These are phyloP conservation scores for Parnassius apollo DNA, from an alignment of 2,888 invertebrate species.

Conservation along the genomic window DNA sequence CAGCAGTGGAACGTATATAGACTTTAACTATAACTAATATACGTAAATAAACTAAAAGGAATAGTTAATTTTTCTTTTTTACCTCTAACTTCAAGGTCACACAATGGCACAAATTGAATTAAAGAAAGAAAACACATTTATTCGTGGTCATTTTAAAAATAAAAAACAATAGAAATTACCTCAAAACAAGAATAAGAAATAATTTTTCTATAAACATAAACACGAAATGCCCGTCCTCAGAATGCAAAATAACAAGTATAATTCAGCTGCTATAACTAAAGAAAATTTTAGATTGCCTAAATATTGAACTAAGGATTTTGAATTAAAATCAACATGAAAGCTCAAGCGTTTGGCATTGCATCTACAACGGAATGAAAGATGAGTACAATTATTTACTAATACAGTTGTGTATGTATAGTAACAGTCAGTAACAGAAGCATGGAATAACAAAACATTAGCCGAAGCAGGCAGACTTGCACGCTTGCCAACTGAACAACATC, in stretches of 20 bases:
- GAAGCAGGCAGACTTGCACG: constrained; percentile 47
- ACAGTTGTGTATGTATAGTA: constrained; percentile 39
- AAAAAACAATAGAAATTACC: too few relatives aligned
- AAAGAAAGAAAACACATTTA: too few relatives aligned
- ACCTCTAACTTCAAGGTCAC: too few relatives aligned
- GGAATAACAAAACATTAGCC: constrained; percentile 64
- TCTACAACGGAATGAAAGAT: constrained; percentile 46
- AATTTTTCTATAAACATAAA: too few relatives aligned
- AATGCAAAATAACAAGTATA: neutral
- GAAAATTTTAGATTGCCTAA: neutral
- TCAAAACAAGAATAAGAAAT: too few relatives aligned
- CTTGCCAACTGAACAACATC: constrained; percentile 50
- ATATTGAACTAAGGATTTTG: constrained; percentile 28
- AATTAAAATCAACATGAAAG: constrained; percentile 42
- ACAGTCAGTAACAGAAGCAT: constrained; percentile 51
- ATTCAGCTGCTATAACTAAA: neutral
- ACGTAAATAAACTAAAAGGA: too few relatives aligned
- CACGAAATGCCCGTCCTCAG: too few relatives aligned
- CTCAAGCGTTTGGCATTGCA: constrained; percentile 49
- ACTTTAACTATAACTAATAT: too few relatives aligned
- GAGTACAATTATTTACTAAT: constrained; percentile 52
- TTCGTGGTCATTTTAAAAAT: too few relatives aligned
- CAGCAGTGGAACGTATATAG: too few relatives aligned
- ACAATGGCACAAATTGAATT: too few relatives aligned
- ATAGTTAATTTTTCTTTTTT: too few relatives aligned